Evolutionary conservation across 2,888 invertebrate species (phyloP), one percentile per base, ranked within the genome.

Genomic region (Leuctra nigra): DNA sequence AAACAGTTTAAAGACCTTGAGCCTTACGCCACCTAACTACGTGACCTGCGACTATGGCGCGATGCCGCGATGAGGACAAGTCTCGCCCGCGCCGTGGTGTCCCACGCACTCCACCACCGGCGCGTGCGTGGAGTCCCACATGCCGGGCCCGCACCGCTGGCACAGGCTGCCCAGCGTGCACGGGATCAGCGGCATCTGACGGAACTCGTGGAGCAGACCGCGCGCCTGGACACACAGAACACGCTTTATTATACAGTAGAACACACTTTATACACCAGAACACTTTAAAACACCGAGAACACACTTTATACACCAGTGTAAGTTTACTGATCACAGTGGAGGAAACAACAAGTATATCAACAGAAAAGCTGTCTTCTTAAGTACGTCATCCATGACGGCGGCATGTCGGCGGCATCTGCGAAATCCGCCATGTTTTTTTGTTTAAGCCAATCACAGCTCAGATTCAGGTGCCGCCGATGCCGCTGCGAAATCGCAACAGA

Each of bases 121-220:
- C 58, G 90, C 83, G 70, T 93, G 93, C 4, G 88, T 86, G 55
- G 91, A 91, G 74, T 94, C 95, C 94, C 94, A 95, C 76, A 93
- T 93, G 2, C 93, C 94, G 0, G 92, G 91, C 0, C 92, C 91
- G 68, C 92, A 92, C 57, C 88, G 82, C 66, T 88, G 86, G 70
- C 94, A 94, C 64, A 95, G 77, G 13, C 90, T 90, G 6, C 86
- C 87, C 50, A 97, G 73, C 0, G 91, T 89, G 72, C 96, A 96
- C 0, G 96, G 96, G 59, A 96, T 85, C 64, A 86, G 82, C 22
- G 87, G 82, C 64, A 91, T 75, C 67, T 88, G 87, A n/a, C 93
- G 81, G 73, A 94, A 96, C 70, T 94, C 89, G 72, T 95, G 84
- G 1, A 96, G 77, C 2, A 97, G 76, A 13, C 95, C 95, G 56